phyloP scores from a whole-genome alignment of 2,888 invertebrate genomes.

The Clostera curtula region DNA sequence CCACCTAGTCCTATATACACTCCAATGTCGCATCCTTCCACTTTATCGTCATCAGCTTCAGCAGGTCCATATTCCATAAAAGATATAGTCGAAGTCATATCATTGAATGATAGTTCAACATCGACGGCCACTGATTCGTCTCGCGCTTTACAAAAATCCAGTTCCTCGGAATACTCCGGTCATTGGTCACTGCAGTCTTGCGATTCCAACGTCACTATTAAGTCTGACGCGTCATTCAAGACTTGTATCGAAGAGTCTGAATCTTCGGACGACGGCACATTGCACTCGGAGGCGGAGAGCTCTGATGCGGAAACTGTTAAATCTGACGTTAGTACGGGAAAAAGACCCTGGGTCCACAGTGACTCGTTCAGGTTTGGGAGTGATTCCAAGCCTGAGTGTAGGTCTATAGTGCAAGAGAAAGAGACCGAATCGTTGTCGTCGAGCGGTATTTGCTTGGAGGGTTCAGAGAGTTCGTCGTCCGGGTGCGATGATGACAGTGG shows the following conservation, averaged over 20 bases:
- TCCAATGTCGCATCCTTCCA: conserved; percentile 47
- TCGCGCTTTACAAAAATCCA: conserved; percentile 57
- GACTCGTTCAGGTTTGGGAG: conserved; percentile 59
- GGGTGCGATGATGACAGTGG: conserved; percentile 55
- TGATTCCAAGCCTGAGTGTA: conserved; percentile 36
- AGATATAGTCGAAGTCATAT: conserved; percentile 61
- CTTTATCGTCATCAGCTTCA: conserved; percentile 44
- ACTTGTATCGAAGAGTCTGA: conserved; percentile 59
- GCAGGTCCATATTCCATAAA: conserved; percentile 57
- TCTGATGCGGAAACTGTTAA: conserved; percentile 64
- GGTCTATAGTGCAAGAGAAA: conserved; percentile 41
- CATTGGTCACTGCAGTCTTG: conserved; percentile 62
- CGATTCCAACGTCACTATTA: conserved; percentile 56
- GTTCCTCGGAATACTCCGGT: conserved; percentile 66
- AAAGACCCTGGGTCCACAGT: conserved; percentile 64
- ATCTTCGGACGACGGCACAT: conserved; percentile 51
- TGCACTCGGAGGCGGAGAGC: conserved; percentile 58
- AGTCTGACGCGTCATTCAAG: conserved; percentile 57
- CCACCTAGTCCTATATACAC: conserved; percentile 36
- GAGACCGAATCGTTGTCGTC: conserved; percentile 38
- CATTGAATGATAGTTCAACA: conserved; percentile 41
- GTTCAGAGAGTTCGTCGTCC: conserved; percentile 54
- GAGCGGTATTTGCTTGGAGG: conserved; percentile 55
- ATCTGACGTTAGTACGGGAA: conserved; percentile 54
- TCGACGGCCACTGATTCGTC: conserved; percentile 46